Percentiles rank a stretch among this genome's conserved stretches.
phyloP scores from a whole-genome alignment of 2,888 invertebrate genomes.

The Tethea ocularis region DNA sequence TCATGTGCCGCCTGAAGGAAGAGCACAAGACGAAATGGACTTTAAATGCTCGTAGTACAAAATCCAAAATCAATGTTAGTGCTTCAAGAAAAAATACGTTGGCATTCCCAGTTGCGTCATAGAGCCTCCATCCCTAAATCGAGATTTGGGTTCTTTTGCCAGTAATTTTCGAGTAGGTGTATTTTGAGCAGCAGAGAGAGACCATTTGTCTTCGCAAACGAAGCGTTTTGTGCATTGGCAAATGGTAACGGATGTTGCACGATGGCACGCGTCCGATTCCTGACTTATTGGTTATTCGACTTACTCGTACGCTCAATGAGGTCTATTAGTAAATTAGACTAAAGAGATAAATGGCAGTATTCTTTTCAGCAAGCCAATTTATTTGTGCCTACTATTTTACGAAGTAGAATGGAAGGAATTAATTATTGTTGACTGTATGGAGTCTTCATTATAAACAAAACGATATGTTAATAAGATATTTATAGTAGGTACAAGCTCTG shows the following conservation, averaged over 20 bases:
- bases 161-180: conserved; percentile 74
- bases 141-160: conserved; percentile 68
- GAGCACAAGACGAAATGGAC: conserved; percentile 35
- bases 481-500: no score
- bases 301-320: conserved; percentile 66
- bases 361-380: background rate
- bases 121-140: conserved; percentile 57
- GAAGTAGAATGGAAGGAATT: background rate
- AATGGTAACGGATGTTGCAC: conserved; percentile 77
- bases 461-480: no score
- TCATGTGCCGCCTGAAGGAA: conserved; percentile 44
- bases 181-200: conserved; percentile 62
- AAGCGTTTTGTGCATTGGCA: conserved; percentile 80
- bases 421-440: no score
- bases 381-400: background rate
- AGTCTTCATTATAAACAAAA: no score
- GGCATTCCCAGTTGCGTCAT: conserved; percentile 40
- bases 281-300: conserved; percentile 70
- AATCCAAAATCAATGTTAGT: conserved; percentile 30
- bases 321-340: conserved; percentile 66
- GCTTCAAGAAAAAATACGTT: conserved; percentile 45
- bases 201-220: conserved; percentile 82
- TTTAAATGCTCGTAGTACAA: conserved; percentile 19
- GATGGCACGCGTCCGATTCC: conserved; percentile 65
- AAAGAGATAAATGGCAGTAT: conserved; percentile 31